A percentile compares a stretch with the other conserved stretches of the same genome.
phyloP scores from a whole-genome alignment of 2,888 invertebrate species.

The Seira sanloemensis region DNA sequence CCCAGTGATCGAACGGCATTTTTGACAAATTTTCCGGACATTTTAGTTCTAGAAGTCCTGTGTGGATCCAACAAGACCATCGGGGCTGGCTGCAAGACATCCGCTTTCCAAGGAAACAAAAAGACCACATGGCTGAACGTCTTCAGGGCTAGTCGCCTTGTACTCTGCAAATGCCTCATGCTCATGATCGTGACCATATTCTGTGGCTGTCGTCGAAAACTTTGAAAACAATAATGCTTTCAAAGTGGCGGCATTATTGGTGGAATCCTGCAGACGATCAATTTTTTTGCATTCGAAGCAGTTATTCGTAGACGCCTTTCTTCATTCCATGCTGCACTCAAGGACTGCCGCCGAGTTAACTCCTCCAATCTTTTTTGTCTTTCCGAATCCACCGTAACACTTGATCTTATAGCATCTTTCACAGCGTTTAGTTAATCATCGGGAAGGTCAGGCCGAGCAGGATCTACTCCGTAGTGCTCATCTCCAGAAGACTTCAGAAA shows the following conservation, averaged over 20 bases:
- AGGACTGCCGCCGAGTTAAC: background rate
- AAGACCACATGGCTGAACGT: conserved; percentile 2
- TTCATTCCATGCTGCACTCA: background rate
- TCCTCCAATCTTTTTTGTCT: background rate
- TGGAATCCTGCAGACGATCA: background rate
- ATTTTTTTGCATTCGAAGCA: background rate
- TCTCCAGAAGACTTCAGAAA: conserved; percentile 26
- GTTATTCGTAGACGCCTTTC: conserved; percentile 8
- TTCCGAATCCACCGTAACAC: background rate
- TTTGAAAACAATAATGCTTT: too few relatives aligned
- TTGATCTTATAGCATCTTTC: background rate
- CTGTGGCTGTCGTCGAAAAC: background rate
- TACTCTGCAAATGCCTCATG: background rate
- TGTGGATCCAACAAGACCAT: conserved; percentile 12
- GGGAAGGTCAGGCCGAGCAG: background rate
- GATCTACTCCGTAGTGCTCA: conserved; percentile 11
- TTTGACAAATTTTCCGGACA: conserved; percentile 8
- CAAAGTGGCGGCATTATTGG: background rate
- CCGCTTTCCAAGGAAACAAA: conserved; percentile 11
- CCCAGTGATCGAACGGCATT: background rate
- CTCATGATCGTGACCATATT: conserved; percentile 29
- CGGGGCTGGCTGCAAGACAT: conserved; percentile 11
- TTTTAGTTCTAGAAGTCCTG: conserved; percentile 30
- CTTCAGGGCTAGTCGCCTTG: background rate
- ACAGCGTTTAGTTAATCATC: background rate